Base-by-base conservation (phyloP, 2,888 invertebrate species). In the Petrophora chlorosata region DNA sequence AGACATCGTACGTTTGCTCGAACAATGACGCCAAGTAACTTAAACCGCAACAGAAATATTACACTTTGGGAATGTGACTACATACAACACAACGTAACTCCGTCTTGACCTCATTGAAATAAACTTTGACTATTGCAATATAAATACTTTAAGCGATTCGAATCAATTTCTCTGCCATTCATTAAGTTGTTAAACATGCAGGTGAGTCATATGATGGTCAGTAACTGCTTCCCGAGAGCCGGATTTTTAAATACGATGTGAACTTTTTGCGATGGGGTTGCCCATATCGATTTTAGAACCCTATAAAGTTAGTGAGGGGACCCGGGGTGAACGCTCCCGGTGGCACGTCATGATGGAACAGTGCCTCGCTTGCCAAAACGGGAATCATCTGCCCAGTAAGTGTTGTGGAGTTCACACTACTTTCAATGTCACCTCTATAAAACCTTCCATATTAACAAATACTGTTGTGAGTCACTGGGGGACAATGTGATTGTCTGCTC, bases 211-310 rank as follows among this genome's bases (percentile, higher is more conserved):
- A 30, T 33, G 14, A 15, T 16, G 10, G 7, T 5, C 9, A 7
- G 14, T 2, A 22, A 42, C 47, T 33, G 40, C 45, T 39, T 46
- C 14, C 25, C 25, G 2, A 4, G 17, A 42, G 14, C 41, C 26
- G 41, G 47, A 34, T 26, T 33, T 4, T 15, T 33, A 30, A 17
- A 36, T 28, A 9, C 14, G 5, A 13, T 32, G 19, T 38, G 19
- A 35, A 32, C 39, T 40, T 39, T 39, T 50, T 44, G 49, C 34
- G 38, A 51, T 34, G 22, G 73, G 70, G 68, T 66, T 63, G 48
- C 44, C 42, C 28, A 50, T 82, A 88, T 88, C 70, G 86, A 88
- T 88, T 87, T 85, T 79, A 73, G 81, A 86, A 79, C 84, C 87
- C 76, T 83, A 78, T 73, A 76, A 80, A 79, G 65, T 61, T 69